Evolutionary conservation across 2,113 vertebrate species (phyloP).

Genomic region (Apeltes quadracus): DNA sequence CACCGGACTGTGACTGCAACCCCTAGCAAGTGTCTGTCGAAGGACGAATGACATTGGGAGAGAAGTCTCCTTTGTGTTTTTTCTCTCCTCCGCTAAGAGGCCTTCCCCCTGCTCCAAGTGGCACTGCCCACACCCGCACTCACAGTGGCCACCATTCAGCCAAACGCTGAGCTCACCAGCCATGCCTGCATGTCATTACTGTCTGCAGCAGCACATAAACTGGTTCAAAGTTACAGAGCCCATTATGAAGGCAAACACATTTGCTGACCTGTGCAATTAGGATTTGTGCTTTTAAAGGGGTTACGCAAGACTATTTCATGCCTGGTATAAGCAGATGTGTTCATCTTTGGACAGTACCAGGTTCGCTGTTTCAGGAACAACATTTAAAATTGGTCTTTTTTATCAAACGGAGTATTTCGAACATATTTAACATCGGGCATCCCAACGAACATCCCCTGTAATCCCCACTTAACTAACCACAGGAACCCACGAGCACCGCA

Average conservation of each 20-base stretch:
- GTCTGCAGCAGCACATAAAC: constrained; percentile 9
- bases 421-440: too few relatives aligned
- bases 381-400: neutral
- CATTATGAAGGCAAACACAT: neutral
- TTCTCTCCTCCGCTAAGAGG: constrained; percentile 29
- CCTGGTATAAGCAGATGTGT: neutral
- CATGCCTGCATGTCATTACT: constrained; percentile 19
- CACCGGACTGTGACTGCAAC: constrained; percentile 15
- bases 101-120: constrained; percentile 55
- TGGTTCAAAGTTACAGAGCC: neutral
- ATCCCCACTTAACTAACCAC: neutral
- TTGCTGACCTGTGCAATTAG: too few relatives aligned
- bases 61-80: constrained; percentile 51
- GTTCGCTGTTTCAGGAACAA: neutral
- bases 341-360: neutral
- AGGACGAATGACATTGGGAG: constrained; percentile 37
- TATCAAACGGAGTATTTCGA: neutral
- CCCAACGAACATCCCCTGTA: too few relatives aligned
- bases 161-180: constrained; percentile 59
- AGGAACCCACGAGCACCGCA: constrained; percentile 3
- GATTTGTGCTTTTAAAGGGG: neutral
- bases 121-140: constrained; percentile 56
- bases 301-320: neutral
- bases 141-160: constrained; percentile 75
- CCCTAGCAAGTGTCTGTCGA: constrained; percentile 29